These are phyloP conservation scores for Chionomys nivalis DNA, from an alignment of 2,113 vertebrate species.

Conservation along the genomic window DNA sequence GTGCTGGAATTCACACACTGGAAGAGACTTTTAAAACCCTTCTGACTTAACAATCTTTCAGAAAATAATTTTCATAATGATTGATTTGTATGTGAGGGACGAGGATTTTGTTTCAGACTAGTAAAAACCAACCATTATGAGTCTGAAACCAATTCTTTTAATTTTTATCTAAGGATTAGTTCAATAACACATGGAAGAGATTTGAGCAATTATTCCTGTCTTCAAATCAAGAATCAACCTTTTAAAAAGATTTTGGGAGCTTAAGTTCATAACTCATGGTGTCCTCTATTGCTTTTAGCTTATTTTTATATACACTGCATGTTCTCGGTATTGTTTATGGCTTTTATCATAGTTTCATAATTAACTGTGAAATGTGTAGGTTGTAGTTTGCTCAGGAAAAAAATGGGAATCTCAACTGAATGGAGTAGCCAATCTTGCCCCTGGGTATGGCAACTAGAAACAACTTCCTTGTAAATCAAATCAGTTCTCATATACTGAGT, in stretches of 20 bases:
- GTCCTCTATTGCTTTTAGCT: constrained; percentile 4
- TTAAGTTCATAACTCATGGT: constrained; percentile 34
- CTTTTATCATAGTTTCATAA: constrained; percentile 56
- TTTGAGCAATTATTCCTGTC: constrained; percentile 7
- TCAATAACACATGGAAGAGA: constrained; percentile 28
- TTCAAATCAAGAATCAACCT: constrained; percentile 4
- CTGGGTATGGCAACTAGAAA: neutral
- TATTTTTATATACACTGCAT: neutral
- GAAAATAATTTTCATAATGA: constrained; percentile 9
- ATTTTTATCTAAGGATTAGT: constrained; percentile 36
- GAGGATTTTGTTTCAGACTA: constrained; percentile 42
- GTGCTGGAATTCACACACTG: neutral
- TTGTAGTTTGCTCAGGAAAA: constrained; percentile 23
- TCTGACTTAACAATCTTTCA: constrained; percentile 21
- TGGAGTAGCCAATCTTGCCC: neutral
- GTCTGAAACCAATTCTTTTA: constrained; percentile 37
- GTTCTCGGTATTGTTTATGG: neutral
- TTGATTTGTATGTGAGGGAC: neutral
- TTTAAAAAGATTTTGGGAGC: constrained; percentile 43
- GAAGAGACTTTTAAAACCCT: neutral
- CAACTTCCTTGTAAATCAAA: neutral
- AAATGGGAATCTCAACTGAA: neutral
- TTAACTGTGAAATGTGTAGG: neutral
- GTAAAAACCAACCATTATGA: neutral
- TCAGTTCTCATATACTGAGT: neutral